Evolutionary conservation across 2,888 invertebrate genomes (phyloP).

Genomic region (Leucania comma): DNA sequence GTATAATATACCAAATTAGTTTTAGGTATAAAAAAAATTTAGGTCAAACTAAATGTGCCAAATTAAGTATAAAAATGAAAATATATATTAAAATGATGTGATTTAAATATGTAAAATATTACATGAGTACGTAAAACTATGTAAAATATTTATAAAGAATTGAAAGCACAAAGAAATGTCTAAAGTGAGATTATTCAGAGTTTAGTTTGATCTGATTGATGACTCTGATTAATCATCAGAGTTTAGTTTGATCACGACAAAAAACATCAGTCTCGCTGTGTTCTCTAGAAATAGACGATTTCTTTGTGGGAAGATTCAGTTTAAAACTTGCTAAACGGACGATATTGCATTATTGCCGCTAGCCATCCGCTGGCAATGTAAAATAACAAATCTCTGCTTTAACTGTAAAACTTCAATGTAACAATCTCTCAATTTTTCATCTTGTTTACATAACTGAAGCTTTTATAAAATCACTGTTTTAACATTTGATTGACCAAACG

Average conservation of each 20-base stretch:
- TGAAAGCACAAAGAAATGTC: constrained; percentile 9
- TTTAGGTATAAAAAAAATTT: too few relatives aligned
- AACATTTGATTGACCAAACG: constrained; percentile 42
- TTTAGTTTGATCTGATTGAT: too few relatives aligned
- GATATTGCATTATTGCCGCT: neutral
- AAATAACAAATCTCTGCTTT: constrained; percentile 2
- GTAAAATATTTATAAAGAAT: constrained; percentile 2
- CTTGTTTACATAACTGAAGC: neutral
- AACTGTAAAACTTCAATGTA: neutral
- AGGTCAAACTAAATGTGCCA: constrained; percentile 39
- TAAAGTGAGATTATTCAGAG: too few relatives aligned
- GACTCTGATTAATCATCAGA: too few relatives aligned
- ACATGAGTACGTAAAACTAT: constrained; percentile 6
- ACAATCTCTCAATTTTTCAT: neutral
- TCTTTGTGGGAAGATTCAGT: constrained; percentile 5
- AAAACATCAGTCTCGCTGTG: constrained; percentile 33
- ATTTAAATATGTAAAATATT: constrained; percentile 21
- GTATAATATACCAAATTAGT: too few relatives aligned
- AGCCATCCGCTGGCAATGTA: neutral
- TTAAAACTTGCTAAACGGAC: constrained; percentile 13
- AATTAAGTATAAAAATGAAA: constrained; percentile 21
- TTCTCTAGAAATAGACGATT: constrained; percentile 26
- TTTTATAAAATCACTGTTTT: constrained; percentile 13
- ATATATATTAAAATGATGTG: constrained; percentile 37
- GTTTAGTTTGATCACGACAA: constrained; percentile 4